Conservation (phyloP, 2,113 vertebrate genomes). For the Epinephelus lanceolatus region DNA sequence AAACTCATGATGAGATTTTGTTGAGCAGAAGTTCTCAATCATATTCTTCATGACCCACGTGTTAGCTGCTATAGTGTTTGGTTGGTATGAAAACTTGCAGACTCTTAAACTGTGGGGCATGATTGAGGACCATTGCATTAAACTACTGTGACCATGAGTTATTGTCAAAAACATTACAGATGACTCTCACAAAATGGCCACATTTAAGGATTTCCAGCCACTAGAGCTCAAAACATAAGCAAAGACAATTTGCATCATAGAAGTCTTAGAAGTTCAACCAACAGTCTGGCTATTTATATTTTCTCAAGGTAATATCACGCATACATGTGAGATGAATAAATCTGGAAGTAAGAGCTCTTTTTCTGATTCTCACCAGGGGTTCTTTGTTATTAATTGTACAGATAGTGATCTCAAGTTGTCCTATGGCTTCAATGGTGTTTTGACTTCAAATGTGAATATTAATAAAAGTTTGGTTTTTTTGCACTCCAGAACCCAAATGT, state of each 20-base stretch:
- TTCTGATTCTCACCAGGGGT: slow-evolving; percentile 13
- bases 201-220: background rate
- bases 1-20: background rate
- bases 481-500: no score
- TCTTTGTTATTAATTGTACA: slow-evolving; percentile 29
- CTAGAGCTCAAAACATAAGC: slow-evolving; percentile 15
- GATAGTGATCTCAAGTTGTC: slow-evolving; percentile 11
- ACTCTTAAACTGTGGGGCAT: background rate
- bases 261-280: background rate
- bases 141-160: slow-evolving; percentile 5
- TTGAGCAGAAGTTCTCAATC: background rate
- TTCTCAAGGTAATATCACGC: background rate
- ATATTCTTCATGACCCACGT: background rate
- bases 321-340: background rate
- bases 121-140: background rate
- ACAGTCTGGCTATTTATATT: background rate
- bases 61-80: background rate
- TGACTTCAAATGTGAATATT: slow-evolving; percentile 52
- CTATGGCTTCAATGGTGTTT: slow-evolving; percentile 24
- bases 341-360: slow-evolving; percentile 1
- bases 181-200: background rate
- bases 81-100: background rate
- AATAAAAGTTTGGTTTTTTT: slow-evolving; percentile 62
- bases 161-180: background rate
- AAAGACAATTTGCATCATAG: slow-evolving; percentile 11